phyloP scores from a whole-genome alignment of 1,140 invertebrate species.

The Babylonia areolata region DNA sequence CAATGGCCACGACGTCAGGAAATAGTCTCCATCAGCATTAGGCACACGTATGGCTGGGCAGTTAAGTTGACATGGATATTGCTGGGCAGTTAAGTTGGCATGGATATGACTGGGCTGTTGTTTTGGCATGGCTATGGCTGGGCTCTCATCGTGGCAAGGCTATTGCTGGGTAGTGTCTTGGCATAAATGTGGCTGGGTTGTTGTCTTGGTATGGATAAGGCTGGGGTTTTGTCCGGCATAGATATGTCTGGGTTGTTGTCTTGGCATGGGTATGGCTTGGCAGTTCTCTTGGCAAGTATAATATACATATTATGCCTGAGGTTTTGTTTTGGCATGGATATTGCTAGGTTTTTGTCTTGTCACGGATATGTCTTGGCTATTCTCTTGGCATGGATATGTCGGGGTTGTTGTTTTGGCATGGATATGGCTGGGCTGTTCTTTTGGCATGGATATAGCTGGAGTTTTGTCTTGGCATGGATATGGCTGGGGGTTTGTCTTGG shows the following conservation, averaged over 20 bases:
- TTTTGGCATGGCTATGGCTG: background rate
- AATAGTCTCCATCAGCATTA: too few species aligned
- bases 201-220: background rate
- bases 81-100: background rate
- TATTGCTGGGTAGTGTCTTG: background rate
- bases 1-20: background rate
- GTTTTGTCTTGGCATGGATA: too few species aligned
- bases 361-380: too few species aligned
- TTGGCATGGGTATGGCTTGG: background rate
- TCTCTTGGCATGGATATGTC: too few species aligned
- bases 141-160: background rate
- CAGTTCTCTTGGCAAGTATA: too few species aligned
- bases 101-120: background rate
- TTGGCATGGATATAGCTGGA: too few species aligned
- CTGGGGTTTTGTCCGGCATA: background rate
- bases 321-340: too few species aligned
- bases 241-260: background rate
- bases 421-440: background rate
- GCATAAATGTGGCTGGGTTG: background rate
- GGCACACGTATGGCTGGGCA: background rate
- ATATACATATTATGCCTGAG: too few species aligned
- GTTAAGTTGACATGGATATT: background rate
- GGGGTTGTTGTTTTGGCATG: background rate
- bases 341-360: too few species aligned
- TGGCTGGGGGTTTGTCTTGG: too few species aligned